Percentiles rank a stretch among this genome's conserved stretches.
Conservation (phyloP, 2,113 vertebrate species). For the Tachuris rubrigastra region DNA sequence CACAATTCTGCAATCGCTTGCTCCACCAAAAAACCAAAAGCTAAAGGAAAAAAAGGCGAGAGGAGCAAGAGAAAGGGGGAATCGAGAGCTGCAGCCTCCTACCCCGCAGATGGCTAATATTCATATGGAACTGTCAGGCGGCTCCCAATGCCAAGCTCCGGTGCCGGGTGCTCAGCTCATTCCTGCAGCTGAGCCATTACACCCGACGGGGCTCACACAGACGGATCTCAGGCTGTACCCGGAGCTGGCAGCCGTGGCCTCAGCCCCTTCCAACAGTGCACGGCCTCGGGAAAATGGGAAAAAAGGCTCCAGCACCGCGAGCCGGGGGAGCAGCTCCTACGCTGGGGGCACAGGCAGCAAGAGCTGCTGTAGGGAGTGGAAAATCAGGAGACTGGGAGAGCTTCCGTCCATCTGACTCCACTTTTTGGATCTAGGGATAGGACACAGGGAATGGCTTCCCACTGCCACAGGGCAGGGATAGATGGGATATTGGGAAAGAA, state of each 20-base stretch:
- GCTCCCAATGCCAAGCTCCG: slow-evolving; percentile 3
- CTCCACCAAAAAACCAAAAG: not conserved
- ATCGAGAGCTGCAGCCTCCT: not conserved
- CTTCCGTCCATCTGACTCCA: accelerated
- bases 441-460: accelerated
- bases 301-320: not conserved
- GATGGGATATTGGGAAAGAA: not conserved
- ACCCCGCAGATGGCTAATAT: slow-evolving; percentile 45
- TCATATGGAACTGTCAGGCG: slow-evolving; percentile 13
- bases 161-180: not conserved
- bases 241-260: not conserved
- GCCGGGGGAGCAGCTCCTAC: not conserved
- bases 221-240: not conserved
- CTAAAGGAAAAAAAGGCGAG: accelerated
- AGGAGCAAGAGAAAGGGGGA: not conserved
- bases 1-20: not conserved
- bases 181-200: slow-evolving; percentile 19
- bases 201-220: not conserved
- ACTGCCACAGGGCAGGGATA: not conserved
- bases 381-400: too few relatives aligned
- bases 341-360: too few relatives aligned
- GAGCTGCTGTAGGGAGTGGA: not conserved
- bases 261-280: not conserved
- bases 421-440: too few relatives aligned
- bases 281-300: not conserved